Evolutionary conservation across 2,797 vertebrate genomes (phyloP).

Genomic region (Limosa lapponica): DNA sequence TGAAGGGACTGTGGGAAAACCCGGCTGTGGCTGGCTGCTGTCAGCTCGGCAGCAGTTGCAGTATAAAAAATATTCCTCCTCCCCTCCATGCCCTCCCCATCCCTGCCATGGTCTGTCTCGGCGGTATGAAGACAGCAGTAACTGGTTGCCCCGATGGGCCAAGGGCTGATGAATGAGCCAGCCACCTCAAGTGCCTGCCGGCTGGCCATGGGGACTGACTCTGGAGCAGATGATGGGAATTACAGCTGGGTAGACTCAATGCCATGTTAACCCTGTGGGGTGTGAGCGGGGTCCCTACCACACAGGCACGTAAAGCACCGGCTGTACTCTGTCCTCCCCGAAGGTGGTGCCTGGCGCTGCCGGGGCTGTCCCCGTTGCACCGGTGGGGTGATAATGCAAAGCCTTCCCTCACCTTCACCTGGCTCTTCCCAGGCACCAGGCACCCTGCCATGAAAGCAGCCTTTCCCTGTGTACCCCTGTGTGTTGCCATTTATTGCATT

Average conservation of each 20-base stretch:
- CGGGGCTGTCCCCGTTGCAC: not conserved
- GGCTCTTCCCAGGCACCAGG: not conserved
- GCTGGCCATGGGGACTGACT: not conserved
- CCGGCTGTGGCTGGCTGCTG: not conserved
- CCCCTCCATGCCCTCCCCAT: not conserved
- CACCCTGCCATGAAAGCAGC: not conserved
- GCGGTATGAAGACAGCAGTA: not conserved
- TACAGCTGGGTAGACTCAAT: not conserved
- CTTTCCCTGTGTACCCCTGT: fast-evolving
- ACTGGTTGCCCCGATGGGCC: fast-evolving
- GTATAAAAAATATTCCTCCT: not conserved
- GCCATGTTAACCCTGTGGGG: fast-evolving
- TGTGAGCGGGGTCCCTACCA: fast-evolving
- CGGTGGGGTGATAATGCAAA: not conserved
- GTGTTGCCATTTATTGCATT: not conserved
- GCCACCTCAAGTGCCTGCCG: not conserved
- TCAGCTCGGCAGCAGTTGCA: not conserved
- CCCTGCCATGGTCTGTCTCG: not conserved
- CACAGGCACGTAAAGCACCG: fast-evolving
- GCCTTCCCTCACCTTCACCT: not conserved
- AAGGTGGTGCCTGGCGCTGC: not conserved
- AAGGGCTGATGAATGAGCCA: not conserved
- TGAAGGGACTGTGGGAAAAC: slow-evolving; percentile 8
- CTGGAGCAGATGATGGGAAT: not conserved
- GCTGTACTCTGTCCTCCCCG: not conserved